A percentile compares a stretch with the other conserved stretches of the same genome.
Evolutionary conservation across 2,888 invertebrate species (phyloP).

Genomic region (Candidula unifasciata): DNA sequence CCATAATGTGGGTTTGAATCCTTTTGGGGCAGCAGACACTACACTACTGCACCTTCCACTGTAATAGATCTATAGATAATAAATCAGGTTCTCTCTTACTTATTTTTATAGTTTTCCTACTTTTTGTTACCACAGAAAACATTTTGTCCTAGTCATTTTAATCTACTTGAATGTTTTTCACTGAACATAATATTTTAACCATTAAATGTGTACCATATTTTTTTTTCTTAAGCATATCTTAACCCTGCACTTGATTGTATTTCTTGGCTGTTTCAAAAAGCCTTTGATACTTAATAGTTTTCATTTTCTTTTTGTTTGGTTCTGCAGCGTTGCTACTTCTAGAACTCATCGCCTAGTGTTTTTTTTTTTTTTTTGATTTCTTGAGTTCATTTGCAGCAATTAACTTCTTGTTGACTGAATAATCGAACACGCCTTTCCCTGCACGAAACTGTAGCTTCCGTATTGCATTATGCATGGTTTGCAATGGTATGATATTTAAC

Average conservation of each 20-base stretch:
- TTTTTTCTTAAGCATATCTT: neutral
- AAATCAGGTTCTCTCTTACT: too few species aligned
- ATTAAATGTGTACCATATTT: too few species aligned
- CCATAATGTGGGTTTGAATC: too few species aligned
- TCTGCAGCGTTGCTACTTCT: neutral
- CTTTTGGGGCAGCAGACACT: too few species aligned
- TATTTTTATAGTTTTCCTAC: too few species aligned
- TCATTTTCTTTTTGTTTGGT: neutral
- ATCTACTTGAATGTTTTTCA: too few species aligned
- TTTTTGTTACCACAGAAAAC: too few species aligned
- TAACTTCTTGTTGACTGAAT: neutral
- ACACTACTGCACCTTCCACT: too few species aligned
- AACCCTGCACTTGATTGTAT: slow-evolving; percentile 5
- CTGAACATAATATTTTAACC: too few species aligned
- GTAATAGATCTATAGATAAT: too few species aligned
- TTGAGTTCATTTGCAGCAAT: neutral
- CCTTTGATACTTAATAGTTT: neutral
- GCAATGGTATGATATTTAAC: neutral
- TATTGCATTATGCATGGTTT: slow-evolving; percentile 39
- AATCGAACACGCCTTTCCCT: slow-evolving; percentile 3
- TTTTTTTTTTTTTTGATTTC: neutral
- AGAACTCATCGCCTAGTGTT: neutral
- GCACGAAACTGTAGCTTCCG: slow-evolving; percentile 35
- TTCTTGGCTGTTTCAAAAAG: too few species aligned
- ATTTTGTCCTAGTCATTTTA: too few species aligned